Evolutionary conservation across 2,797 vertebrate genomes (phyloP), one percentile per base, ranked within the genome.

Genomic region (Aldrovandia affinis): DNA sequence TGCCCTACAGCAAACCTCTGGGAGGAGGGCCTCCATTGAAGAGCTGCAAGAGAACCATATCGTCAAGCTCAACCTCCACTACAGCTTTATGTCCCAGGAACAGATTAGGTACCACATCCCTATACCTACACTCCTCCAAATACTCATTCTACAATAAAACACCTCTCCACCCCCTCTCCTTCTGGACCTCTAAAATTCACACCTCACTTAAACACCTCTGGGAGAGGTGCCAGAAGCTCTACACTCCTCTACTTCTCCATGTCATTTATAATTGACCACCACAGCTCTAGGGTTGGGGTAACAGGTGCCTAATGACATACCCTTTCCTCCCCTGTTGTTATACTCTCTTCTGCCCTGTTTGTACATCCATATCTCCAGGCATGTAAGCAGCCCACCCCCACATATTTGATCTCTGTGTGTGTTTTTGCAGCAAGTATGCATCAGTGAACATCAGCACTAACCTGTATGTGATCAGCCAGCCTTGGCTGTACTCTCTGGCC

Each of bases 401-500:
- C 36, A 73, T 39, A 2, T 42, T 39, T 20, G 18, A 15, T 75
- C 9, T 70, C 5, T 44, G 33, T 33, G 28, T 14, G 75, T 82
- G 54, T 75, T 77, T 36, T 61, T 50, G 0, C 89, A 96, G 95
- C 70, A 95, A 95, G 80, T 98, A 97, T 0, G 92, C 93, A 0
- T 94, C 91, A 0, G 94, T 94, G 86, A 98, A 98, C 92, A 97
- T 99, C 92, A 97, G 91, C 83, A 97, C 96, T 52, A 98, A 98
- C 90, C 85, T 97, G 88, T 98, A 97, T 8, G 92, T 98, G 80
- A 86, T 99, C 89, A 98, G 94, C 33, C 96, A 98, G 89, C 96
- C 96, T 0, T 99, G 98, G 98, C 94, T 99, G 77, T 98, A 94
- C 92, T 97, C 97, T 7, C 89, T 98, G 92, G 97, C 96, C 0